A percentile compares a stretch with the other conserved stretches of the same genome.
Evolutionary conservation across 2,113 vertebrate genomes (phyloP).

Genomic region (Colaptes auratus): DNA sequence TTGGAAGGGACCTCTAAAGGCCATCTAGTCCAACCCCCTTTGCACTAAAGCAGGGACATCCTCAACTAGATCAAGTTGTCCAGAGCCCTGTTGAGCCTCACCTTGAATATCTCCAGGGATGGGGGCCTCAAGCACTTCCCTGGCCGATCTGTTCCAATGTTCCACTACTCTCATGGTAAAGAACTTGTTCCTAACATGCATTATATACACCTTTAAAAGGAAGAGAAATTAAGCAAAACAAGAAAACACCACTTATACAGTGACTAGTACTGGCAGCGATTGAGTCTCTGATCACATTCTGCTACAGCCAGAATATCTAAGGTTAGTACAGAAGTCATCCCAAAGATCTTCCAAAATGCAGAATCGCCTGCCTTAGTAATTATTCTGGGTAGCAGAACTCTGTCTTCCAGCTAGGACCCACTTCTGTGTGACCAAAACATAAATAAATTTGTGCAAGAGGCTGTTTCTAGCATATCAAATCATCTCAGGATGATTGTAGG

Average conservation of each 20-base stretch:
- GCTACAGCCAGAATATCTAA: not conserved
- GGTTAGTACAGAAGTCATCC: not conserved
- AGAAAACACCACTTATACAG: not conserved
- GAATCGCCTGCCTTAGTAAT: not conserved
- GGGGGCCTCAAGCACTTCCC: no score
- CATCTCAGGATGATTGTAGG: not conserved
- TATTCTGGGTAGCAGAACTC: not conserved
- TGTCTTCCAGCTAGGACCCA: not conserved
- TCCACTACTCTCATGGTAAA: no score
- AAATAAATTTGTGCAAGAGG: not conserved
- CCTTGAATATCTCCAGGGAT: no score
- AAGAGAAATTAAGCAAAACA: not conserved
- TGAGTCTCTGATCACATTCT: not conserved
- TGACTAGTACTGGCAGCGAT: not conserved
- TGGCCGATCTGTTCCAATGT: no score
- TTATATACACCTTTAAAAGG: no score
- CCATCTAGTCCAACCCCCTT: no score
- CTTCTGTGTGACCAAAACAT: not conserved
- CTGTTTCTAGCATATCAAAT: not conserved
- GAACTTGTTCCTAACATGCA: no score
- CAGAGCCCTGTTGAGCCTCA: no score
- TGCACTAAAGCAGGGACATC: no score
- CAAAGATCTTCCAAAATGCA: not conserved
- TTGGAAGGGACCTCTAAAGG: no score
- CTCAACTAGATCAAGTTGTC: no score